Base-by-base conservation (phyloP, 2,113 vertebrate species). In the Lutjanus erythropterus region DNA sequence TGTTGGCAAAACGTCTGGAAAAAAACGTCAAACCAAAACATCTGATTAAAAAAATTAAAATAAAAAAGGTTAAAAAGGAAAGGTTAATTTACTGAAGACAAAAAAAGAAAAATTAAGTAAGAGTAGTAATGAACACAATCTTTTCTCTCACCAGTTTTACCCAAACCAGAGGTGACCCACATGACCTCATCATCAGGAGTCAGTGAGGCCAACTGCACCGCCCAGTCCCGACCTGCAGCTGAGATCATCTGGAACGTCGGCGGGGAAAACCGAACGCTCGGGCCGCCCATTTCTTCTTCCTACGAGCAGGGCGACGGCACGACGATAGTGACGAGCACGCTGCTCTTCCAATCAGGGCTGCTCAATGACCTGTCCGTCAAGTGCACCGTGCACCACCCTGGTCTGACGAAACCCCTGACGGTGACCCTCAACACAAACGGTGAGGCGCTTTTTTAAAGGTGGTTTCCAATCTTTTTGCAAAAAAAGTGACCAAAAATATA, bases 141-240 rank as follows among this genome's bases (percentile, higher is more conserved):
- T 50, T 14, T n/a, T 77, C 71, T 61, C 31, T 23, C 55, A 15
- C 2, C 83, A 96, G 95, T 95, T 44, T 82, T 95, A 21, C 95
- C 94, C 27, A 91, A 94, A 79, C 93, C 94, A 11, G 87, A 93
- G 86, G 86, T 95, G 76, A 92, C n/a, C 81, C 83, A 88, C 15
- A 84, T 81, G 82, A 92, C 85, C 9, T 77, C 72, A 0, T 41
- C 93, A 9, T 72, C 93, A 0, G 94, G 93, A 16, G 73, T 93
- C 80, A 93, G 93, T 0, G 93, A 94, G 80, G 95, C 93, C 1
- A 96, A 95, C 90, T 96, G 95, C 84, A 94, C 93, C 0, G 79
- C 93, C 0, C 81, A 67, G 64, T 92, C 94, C 19, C 91, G 92
- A 0, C 95, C 95, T 0, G 81, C 87, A 1, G 90, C 93, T 0